Base-by-base conservation (phyloP, 1,140 invertebrate species). In the Drosophila carrolli region DNA sequence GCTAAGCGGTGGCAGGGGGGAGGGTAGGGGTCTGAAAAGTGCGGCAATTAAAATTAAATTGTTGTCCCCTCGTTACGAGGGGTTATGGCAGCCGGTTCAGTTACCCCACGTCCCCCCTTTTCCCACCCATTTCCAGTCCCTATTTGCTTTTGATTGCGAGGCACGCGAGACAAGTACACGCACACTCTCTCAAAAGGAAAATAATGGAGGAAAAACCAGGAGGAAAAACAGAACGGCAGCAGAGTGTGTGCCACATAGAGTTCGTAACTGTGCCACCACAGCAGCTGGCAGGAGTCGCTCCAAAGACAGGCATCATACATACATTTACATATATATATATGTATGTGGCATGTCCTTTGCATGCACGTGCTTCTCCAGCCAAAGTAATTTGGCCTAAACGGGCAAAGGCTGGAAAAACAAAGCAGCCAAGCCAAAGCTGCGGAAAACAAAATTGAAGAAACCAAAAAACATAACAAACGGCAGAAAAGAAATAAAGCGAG, bases 31-130 rank as follows among this genome's bases (percentile, higher is more conserved):
- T 19, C 19, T 47, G 55, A 71, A 85, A 86, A 81, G 74, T 78
- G 44, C 51, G 72, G 78, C 81, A 85, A 86, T 85, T 86, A 81
- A 86, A 85, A 82, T 77, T 76, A 82, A 88, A 85, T 86, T 88
- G 78, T 85, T 85, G 82, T 86, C 75, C 66, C 60, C 55, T 50
- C 61, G 55, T 51, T 43, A 19, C 53, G 38, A 54, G 43, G 57
- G 60, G 77, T 38, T 40, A 23, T 37, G 32, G 19, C 38, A 51
- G 67, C 60, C 51, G 40, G 23, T 27, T 65, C 38, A 38, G 23
- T 51, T 51, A 51, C n/a, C 35, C 59, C 47, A 41, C 38, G 27
- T n/a, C 35, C 40, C 50, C 35, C 9, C 23, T 4, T 23, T 23
- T 19, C 0, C 40, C 13, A 16, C 13, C 0, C 35, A 29, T 58